These are phyloP conservation scores for Orthosia gothica DNA, from an alignment of 2,888 invertebrate genomes.

Conservation along the genomic window DNA sequence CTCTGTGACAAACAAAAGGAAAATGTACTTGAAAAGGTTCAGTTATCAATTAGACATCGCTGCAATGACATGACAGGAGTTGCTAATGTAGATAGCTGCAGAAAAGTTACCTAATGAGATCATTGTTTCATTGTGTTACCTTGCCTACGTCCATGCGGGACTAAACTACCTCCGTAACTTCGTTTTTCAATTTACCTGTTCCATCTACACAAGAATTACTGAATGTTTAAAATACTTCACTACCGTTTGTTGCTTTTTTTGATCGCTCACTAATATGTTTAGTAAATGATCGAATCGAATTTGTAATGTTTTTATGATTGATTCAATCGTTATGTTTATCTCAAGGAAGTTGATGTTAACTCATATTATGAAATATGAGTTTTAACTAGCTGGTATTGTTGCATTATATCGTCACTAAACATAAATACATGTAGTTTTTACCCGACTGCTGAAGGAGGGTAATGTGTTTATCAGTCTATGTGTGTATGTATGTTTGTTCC, in stretches of 20 bases:
- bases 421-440: not conserved
- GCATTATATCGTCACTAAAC: constrained; percentile 3
- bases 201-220: constrained; percentile 48
- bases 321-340: constrained; percentile 72
- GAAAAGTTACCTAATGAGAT: constrained; percentile 67
- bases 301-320: constrained; percentile 72
- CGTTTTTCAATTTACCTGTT: constrained; percentile 50
- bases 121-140: constrained; percentile 67
- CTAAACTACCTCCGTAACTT: constrained; percentile 35
- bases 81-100: constrained; percentile 50
- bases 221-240: constrained; percentile 55
- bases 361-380: constrained; percentile 59
- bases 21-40: constrained; percentile 45
- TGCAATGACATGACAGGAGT: constrained; percentile 38
- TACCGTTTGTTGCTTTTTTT: constrained; percentile 54
- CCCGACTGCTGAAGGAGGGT: too few species aligned
- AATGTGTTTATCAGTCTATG: too few species aligned
- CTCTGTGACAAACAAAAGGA: constrained; percentile 37
- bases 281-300: constrained; percentile 65
- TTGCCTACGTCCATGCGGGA: constrained; percentile 58
- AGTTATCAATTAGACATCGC: constrained; percentile 37
- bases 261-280: constrained; percentile 54
- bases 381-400: constrained; percentile 32
- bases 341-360: constrained; percentile 69
- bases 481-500: too few species aligned